A percentile compares a stretch with the other conserved stretches of the same genome.
Evolutionary conservation across 2,113 vertebrate species (phyloP).

Genomic region (Pipra filicauda): DNA sequence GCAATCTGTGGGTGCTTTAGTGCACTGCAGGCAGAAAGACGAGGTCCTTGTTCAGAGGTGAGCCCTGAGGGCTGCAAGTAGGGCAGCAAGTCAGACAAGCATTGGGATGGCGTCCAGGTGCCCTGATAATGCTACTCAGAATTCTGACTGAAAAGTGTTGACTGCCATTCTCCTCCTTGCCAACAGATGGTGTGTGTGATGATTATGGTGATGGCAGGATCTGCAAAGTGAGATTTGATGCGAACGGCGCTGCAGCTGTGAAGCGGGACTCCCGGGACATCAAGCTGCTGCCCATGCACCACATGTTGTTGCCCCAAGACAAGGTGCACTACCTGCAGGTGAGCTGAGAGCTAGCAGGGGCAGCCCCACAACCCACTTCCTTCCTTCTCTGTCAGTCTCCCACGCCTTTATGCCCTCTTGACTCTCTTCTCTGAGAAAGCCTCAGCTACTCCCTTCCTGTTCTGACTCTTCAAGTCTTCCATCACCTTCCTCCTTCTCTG

Average conservation of each 20-base stretch:
- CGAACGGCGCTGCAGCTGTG: slow-evolving; percentile 73
- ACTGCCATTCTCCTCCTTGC: slow-evolving; percentile 7
- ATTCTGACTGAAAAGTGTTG: neutral
- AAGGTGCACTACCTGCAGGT: slow-evolving; percentile 82
- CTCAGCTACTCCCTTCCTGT: neutral
- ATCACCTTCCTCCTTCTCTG: neutral
- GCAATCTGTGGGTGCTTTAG: neutral
- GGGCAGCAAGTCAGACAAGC: neutral
- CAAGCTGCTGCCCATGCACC: slow-evolving; percentile 77
- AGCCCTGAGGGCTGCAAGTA: neutral
- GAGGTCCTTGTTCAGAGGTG: neutral
- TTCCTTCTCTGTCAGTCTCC: neutral
- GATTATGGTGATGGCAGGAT: slow-evolving; percentile 76
- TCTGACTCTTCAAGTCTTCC: neutral
- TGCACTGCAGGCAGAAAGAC: neutral
- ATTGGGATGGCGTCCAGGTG: neutral
- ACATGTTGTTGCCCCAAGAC: slow-evolving; percentile 79
- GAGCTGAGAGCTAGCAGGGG: neutral
- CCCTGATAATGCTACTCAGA: neutral
- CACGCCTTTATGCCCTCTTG: neutral
- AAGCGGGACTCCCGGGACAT: slow-evolving; percentile 73
- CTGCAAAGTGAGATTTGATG: slow-evolving; percentile 80
- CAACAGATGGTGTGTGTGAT: slow-evolving; percentile 74
- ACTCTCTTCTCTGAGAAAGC: neutral
- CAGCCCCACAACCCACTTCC: neutral